Evolutionary conservation across 2,797 vertebrate species (phyloP).

Genomic region (Gephyroberyx darwinii): DNA sequence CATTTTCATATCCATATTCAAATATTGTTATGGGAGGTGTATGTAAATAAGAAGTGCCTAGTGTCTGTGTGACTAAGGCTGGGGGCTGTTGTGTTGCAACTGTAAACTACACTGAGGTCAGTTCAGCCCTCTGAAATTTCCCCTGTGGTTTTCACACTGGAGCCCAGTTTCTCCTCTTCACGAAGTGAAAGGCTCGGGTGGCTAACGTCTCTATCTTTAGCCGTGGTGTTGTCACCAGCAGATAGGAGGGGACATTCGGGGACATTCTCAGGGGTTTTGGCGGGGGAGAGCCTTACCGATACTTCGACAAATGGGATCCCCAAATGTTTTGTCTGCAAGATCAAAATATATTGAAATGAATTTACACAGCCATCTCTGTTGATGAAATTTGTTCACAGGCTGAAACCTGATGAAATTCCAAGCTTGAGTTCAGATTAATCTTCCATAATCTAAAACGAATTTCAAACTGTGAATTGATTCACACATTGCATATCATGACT

Average conservation of each 20-base stretch:
- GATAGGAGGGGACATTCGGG: constrained; percentile 45
- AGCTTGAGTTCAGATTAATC: neutral
- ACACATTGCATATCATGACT: neutral
- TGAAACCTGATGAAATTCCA: too few species aligned
- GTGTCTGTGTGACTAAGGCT: constrained; percentile 50
- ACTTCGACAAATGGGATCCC: neutral
- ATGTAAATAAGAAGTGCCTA: constrained; percentile 42
- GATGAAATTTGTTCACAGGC: too few species aligned
- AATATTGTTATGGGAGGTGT: constrained; percentile 23
- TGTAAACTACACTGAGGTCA: constrained; percentile 63
- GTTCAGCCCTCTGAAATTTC: constrained; percentile 58
- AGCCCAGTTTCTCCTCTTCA: constrained; percentile 16
- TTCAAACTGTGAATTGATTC: neutral
- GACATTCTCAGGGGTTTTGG: constrained; percentile 58
- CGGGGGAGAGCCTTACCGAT: neutral
- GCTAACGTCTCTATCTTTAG: neutral
- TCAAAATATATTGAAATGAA: neutral
- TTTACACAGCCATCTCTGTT: neutral
- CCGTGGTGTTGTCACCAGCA: neutral
- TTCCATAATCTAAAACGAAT: neutral
- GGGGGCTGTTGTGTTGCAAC: constrained; percentile 40
- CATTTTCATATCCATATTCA: constrained; percentile 15
- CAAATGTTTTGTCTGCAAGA: neutral
- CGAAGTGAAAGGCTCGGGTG: constrained; percentile 50
- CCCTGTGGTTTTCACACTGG: constrained; percentile 61